These are phyloP conservation scores for Salvelinus sp. DNA, from an alignment of 2,113 vertebrate species.

Conservation along the genomic window DNA sequence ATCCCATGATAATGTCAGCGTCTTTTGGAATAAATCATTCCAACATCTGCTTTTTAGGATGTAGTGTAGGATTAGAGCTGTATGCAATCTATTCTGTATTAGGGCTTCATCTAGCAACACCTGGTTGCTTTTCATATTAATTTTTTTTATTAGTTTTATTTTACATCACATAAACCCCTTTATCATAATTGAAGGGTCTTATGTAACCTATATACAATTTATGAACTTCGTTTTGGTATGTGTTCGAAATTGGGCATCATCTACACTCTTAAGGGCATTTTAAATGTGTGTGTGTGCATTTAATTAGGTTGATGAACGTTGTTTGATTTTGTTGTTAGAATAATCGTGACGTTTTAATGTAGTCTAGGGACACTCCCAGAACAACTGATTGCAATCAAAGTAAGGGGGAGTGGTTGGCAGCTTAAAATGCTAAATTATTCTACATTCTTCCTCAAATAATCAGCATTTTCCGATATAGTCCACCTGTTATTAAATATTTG, in stretches of 20 bases:
- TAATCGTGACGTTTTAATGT: not conserved
- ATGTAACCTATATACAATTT: not conserved
- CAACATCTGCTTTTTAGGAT: not conserved
- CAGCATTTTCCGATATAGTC: not conserved
- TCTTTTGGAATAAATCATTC: not conserved
- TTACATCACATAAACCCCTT: too few species aligned
- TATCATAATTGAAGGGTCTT: not conserved
- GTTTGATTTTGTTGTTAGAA: not conserved
- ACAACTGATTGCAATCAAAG: constrained; percentile 51
- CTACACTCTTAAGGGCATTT: not conserved
- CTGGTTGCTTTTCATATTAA: not conserved
- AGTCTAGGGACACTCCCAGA: constrained; percentile 35
- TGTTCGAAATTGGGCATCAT: not conserved
- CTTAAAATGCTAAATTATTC: too few species aligned
- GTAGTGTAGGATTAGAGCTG: not conserved
- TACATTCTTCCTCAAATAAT: not conserved
- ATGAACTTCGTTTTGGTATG: not conserved
- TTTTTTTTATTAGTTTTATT: too few species aligned
- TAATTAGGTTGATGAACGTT: not conserved
- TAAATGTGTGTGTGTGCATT: not conserved
- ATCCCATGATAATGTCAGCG: not conserved
- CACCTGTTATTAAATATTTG: not conserved
- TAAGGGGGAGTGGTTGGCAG: constrained; percentile 6
- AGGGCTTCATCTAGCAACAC: not conserved
- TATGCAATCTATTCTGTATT: not conserved